A percentile compares a stretch with the other conserved stretches of the same genome.
Conservation (phyloP, 1,140 invertebrate species). For the Achroia grisella region DNA sequence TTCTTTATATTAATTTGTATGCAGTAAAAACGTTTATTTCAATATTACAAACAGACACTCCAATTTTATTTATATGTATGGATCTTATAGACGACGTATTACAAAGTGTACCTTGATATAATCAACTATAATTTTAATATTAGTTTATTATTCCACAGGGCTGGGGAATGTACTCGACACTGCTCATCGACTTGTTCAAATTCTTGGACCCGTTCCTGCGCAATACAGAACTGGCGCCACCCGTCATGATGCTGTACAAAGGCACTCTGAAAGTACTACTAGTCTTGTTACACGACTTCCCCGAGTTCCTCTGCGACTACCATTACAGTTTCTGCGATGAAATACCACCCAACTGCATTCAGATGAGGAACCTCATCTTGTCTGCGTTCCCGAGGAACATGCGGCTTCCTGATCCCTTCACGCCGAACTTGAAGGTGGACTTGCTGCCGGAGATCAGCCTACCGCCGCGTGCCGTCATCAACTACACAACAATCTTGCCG, state of each 20-base stretch:
- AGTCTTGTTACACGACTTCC: slow-evolving; percentile 98
- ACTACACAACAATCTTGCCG: slow-evolving; percentile 91
- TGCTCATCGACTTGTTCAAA: slow-evolving; percentile 96
- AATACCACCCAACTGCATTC: slow-evolving; percentile 99
- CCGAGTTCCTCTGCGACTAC: slow-evolving; percentile 99
- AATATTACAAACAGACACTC: no score
- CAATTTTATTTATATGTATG: no score
- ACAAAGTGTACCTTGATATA: no score
- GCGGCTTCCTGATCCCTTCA: slow-evolving; percentile 98
- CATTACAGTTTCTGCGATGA: slow-evolving; percentile 99
- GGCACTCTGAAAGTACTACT: slow-evolving; percentile 96
- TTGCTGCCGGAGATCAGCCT: slow-evolving; percentile 89
- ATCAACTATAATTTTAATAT: no score
- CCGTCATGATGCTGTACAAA: slow-evolving; percentile 95
- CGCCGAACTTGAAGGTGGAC: slow-evolving; percentile 96
- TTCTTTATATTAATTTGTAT: no score
- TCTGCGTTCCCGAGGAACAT: slow-evolving; percentile 98
- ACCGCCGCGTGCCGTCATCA: slow-evolving; percentile 91
- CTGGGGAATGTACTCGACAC: slow-evolving; percentile 92
- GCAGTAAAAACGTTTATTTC: no score
- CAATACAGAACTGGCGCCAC: slow-evolving; percentile 95
- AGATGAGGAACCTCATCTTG: slow-evolving; percentile 98
- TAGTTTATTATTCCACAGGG: slow-evolving; percentile 73
- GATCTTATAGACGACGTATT: no score
- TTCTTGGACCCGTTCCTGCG: slow-evolving; percentile 97